Conservation (phyloP, 2,113 vertebrate genomes). For the Forbesichthys agassizii region DNA sequence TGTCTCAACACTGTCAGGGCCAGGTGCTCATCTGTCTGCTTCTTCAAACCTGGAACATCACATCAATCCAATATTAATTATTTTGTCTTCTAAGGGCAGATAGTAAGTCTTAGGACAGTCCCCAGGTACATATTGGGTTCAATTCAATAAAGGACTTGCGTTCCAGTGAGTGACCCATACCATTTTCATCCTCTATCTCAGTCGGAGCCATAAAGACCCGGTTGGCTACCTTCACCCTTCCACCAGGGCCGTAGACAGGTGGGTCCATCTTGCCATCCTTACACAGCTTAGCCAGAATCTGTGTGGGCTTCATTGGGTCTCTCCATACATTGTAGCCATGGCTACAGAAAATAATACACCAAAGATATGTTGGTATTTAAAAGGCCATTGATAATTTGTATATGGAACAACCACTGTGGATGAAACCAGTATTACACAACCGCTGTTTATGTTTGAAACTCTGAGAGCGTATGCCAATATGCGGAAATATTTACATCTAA, state of each 20-base stretch:
- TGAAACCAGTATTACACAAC: no score
- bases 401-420: no score
- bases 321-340: slow-evolving; percentile 96
- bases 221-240: slow-evolving; percentile 92
- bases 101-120: not conserved
- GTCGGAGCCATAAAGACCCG: slow-evolving; percentile 88
- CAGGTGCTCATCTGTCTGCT: slow-evolving; percentile 90
- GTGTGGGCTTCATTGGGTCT: slow-evolving; percentile 93
- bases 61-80: not conserved
- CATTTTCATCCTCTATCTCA: slow-evolving; percentile 95
- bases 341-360: slow-evolving; percentile 63
- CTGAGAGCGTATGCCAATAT: no score
- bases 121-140: not conserved
- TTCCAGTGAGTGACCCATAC: slow-evolving; percentile 63
- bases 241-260: slow-evolving; percentile 90
- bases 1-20: slow-evolving; percentile 86
- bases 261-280: slow-evolving; percentile 93
- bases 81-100: not conserved
- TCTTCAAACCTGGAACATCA: slow-evolving; percentile 84
- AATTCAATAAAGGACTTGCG: not conserved
- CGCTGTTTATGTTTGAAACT: no score
- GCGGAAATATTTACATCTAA: no score
- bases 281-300: slow-evolving; percentile 91
- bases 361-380: not conserved
- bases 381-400: not conserved